Evolutionary conservation across 30 jellyfish, hydroid and myxozoan genomes (phyloP).

Genomic region (Hydractinia echinata): DNA sequence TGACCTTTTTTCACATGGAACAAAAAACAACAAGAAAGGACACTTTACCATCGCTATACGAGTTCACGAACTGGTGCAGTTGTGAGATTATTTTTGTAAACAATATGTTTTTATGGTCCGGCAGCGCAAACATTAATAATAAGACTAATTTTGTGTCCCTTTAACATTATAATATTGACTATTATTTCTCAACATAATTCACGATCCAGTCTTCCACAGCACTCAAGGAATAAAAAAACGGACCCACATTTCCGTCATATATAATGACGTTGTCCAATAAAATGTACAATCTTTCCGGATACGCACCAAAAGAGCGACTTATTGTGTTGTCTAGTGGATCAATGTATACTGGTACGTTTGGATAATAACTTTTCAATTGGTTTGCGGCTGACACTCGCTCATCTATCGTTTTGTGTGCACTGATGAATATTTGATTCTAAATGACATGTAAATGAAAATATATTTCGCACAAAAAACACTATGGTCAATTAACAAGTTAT

Average conservation of each 20-base stretch:
- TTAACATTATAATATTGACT: no score
- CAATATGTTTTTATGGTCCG: no score
- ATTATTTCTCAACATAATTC: no score
- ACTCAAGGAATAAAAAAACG: slow-evolving; percentile 35
- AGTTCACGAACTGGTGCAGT: no score
- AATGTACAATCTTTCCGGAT: slow-evolving; percentile 66
- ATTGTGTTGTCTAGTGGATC: slow-evolving; percentile 48
- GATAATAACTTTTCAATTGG: slow-evolving; percentile 18
- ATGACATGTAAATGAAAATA: background rate
- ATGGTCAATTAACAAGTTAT: no score
- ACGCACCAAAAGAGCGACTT: slow-evolving; percentile 52
- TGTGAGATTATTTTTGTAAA: no score
- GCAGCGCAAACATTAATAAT: no score
- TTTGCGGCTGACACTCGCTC: slow-evolving; percentile 55
- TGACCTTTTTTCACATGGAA: no score
- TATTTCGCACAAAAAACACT: no score
- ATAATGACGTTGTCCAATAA: slow-evolving; percentile 46
- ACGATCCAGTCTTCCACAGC: slow-evolving; percentile 50
- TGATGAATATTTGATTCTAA: background rate
- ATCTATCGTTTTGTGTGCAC: slow-evolving; percentile 39
- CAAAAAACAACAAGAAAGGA: no score
- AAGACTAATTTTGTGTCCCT: no score
- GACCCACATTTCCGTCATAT: slow-evolving; percentile 69
- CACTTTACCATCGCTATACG: no score
- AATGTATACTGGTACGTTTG: slow-evolving; percentile 38